Evolutionary conservation across 2,797 vertebrate genomes (phyloP), one percentile per base, ranked within the genome.

Genomic region (Lagocephalus sceleratus): DNA sequence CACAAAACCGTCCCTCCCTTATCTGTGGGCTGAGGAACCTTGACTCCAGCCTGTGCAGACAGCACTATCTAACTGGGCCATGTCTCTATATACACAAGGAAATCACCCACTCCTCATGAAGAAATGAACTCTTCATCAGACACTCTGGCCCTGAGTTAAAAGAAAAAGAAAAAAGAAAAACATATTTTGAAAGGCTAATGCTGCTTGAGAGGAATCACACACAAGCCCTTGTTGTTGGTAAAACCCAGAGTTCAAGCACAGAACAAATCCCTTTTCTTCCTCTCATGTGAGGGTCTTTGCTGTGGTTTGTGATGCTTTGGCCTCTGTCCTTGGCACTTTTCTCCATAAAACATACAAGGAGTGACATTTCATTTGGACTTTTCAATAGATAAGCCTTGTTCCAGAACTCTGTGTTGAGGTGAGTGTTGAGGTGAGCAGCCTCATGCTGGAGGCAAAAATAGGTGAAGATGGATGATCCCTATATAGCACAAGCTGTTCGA

Each of bases 21-120:
- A 92, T 93, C 92, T 86, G 71, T 76, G 75, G n/a, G 70, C 75
- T 57, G 63, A 86, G 86, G 86, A 91, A 83, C 83, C 79, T 81
- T 88, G 89, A 90, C 84, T 91, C 82, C 69, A 73, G 69, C 76
- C 78, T 83, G 84, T 83, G 87, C 85, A 83, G 87, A 92, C 86
- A 85, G 81, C 71, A 71, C 81, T 89, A 86, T 81, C 81, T 86
- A 70, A 83, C 82, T 75, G 67, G 57, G 68, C 73, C 71, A 66
- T 71, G 71, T 79, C 72, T 85, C 75, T 78, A 76, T 83, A 79
- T 75, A 75, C 75, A 83, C 69, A 76, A 75, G 73, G 73, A 84
- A 83, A 80, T 81, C 68, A 76, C 79, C 72, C 77, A 79, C 66
- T 82, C 65, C 71, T 83, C 62, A 68, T 69, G 66, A 73, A 87